Conservation (phyloP, 2,797 vertebrate genomes). For the Cryptoblepharus egeriae region DNA sequence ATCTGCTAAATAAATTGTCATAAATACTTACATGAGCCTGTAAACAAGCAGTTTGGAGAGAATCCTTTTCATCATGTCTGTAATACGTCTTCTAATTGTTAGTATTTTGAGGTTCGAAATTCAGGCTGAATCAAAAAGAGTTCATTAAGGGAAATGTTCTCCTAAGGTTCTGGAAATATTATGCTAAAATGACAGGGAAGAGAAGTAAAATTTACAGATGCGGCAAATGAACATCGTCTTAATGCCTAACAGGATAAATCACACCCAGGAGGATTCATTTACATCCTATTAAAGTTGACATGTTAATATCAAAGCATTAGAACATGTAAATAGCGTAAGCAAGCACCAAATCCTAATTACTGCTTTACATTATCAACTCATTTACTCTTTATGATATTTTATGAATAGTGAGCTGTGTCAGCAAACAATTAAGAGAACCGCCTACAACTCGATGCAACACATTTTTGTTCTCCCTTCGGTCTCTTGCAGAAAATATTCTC, state of each 20-base stretch:
- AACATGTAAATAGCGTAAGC: conserved; percentile 79
- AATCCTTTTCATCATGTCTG: neutral
- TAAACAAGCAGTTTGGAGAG: neutral
- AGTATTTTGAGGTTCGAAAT: neutral
- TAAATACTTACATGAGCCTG: neutral
- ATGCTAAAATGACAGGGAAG: conserved; percentile 44
- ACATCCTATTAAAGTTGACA: conserved; percentile 68
- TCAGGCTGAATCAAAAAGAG: conserved; percentile 10
- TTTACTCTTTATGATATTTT: conserved; percentile 76
- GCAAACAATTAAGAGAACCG: conserved; percentile 70
- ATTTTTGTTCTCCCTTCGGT: neutral
- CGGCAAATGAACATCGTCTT: conserved; percentile 45
- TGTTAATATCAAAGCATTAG: conserved; percentile 76
- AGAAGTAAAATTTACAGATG: conserved; percentile 39
- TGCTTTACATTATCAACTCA: conserved; percentile 75
- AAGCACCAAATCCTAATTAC: conserved; percentile 75
- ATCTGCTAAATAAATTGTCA: no score
- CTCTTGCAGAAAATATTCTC: conserved; percentile 25
- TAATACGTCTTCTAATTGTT: neutral
- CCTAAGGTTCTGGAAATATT: conserved; percentile 42
- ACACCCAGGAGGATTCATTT: conserved; percentile 63
- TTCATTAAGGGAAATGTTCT: conserved; percentile 36
- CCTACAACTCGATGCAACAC: conserved; percentile 48
- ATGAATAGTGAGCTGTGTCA: conserved; percentile 73
- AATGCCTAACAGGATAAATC: conserved; percentile 53